These are phyloP conservation scores for Drosophila melanica DNA, from an alignment of 1,140 invertebrate genomes.

Conservation along the genomic window DNA sequence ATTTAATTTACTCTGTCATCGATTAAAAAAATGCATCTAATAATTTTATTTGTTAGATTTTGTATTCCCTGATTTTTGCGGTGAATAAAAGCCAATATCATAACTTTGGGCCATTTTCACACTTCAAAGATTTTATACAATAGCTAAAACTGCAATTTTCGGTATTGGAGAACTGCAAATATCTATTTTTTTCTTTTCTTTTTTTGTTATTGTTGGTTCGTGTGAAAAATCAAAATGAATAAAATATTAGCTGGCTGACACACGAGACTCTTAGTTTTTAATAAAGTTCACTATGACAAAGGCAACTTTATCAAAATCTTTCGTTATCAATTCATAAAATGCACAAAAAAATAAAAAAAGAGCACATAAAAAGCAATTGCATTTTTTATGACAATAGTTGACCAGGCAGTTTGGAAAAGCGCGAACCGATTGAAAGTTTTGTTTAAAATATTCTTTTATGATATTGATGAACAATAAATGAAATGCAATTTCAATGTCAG, in stretches of 20 bases:
- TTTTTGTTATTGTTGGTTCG: slow-evolving; percentile 48
- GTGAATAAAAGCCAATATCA: slow-evolving; percentile 42
- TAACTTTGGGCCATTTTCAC: slow-evolving; percentile 67
- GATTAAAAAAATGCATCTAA: background rate
- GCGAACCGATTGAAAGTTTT: slow-evolving; percentile 30
- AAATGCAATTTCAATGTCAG: slow-evolving; percentile 51
- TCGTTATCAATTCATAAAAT: slow-evolving; percentile 57
- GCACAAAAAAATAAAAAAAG: slow-evolving; percentile 11
- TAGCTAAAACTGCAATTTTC: slow-evolving; percentile 59
- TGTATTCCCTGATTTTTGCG: slow-evolving; percentile 21
- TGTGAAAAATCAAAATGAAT: slow-evolving; percentile 71
- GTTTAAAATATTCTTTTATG: slow-evolving; percentile 63
- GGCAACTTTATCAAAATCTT: slow-evolving; percentile 70
- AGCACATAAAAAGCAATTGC: slow-evolving; percentile 51
- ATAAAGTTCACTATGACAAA: slow-evolving; percentile 62
- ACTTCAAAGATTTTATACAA: slow-evolving; percentile 71
- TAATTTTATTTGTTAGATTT: background rate
- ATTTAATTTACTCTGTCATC: background rate
- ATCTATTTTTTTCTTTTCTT: background rate
- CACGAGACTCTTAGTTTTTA: slow-evolving; percentile 58
- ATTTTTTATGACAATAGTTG: slow-evolving; percentile 50
- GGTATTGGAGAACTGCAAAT: background rate
- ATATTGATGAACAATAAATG: slow-evolving; percentile 40
- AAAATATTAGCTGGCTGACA: slow-evolving; percentile 66
- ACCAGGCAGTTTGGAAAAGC: slow-evolving; percentile 10